Percentiles rank a stretch among this genome's conserved stretches.
Conservation (phyloP, 2,113 vertebrate genomes). For the Tiliqua scincoides region DNA sequence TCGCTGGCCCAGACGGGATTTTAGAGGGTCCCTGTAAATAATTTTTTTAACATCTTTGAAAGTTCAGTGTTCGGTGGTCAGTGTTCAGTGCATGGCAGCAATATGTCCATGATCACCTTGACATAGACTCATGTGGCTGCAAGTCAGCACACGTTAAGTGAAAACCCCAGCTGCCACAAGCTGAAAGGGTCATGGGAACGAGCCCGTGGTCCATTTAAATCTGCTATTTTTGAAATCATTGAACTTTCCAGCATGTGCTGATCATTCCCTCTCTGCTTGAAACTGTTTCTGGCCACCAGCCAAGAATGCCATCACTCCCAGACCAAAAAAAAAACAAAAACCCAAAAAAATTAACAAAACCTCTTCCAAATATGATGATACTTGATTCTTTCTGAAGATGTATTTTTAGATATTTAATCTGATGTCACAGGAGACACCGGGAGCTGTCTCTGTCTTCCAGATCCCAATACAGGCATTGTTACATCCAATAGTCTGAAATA, state of each 20-base stretch:
- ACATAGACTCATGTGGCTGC: not conserved
- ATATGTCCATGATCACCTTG: not conserved
- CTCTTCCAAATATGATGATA: slow-evolving; percentile 34
- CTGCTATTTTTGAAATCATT: not conserved
- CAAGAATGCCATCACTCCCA: slow-evolving; percentile 16
- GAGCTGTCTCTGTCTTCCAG: slow-evolving; percentile 16
- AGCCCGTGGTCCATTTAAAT: not conserved
- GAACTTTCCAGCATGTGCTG: not conserved
- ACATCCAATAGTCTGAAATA: slow-evolving; percentile 7
- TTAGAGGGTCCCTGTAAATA: not conserved
- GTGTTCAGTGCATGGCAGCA: not conserved
- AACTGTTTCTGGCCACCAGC: not conserved
- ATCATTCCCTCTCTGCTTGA: not conserved
- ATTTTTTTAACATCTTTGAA: no score
- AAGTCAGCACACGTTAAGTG: not conserved
- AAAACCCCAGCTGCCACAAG: not conserved
- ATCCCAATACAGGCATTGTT: not conserved
- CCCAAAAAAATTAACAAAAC: no score
- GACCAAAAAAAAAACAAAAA: not conserved
- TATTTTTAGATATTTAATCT: slow-evolving; percentile 53
- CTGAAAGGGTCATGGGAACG: not conserved
- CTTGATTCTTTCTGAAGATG: slow-evolving; percentile 16
- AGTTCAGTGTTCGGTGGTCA: not conserved
- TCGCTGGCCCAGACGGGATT: no score
- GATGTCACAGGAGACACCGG: not conserved